Conservation (phyloP, 2,113 vertebrate genomes). For the Lampris incognitus region DNA sequence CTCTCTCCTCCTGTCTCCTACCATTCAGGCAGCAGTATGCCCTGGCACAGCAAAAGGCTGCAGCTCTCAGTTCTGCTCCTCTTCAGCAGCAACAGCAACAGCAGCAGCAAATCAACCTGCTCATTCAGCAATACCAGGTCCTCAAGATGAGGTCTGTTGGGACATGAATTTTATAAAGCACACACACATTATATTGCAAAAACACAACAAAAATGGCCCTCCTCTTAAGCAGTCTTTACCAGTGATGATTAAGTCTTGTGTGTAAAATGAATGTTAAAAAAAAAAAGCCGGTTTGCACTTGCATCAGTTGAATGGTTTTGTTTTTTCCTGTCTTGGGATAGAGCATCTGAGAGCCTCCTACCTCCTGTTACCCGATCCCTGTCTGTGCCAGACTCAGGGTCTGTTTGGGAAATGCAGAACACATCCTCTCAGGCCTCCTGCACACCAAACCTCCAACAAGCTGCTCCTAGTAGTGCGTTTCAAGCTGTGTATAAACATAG, state of each 20-base stretch:
- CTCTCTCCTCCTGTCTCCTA: neutral
- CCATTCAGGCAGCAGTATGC: constrained; percentile 92
- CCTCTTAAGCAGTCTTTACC: neutral
- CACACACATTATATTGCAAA: neutral
- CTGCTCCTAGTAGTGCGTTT: constrained; percentile 75
- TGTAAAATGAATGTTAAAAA: too few species aligned
- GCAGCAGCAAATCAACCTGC: constrained; percentile 93
- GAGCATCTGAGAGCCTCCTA: constrained; percentile 92
- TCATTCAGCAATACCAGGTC: constrained; percentile 94
- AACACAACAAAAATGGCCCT: neutral
- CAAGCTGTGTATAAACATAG: neutral
- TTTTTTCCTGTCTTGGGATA: constrained; percentile 58
- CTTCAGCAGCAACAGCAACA: constrained; percentile 94
- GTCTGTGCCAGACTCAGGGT: constrained; percentile 92
- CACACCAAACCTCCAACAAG: constrained; percentile 78
- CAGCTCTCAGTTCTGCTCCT: constrained; percentile 87
- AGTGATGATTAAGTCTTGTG: neutral
- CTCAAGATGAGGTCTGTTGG: constrained; percentile 90
- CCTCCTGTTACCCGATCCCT: constrained; percentile 93
- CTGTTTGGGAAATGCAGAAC: constrained; percentile 97
- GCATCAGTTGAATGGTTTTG: neutral
- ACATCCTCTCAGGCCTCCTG: constrained; percentile 89
- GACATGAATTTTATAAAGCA: too few species aligned
- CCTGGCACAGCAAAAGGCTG: constrained; percentile 93
- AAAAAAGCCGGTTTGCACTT: neutral